Evolutionary conservation across 64 coral and sea anemone species (phyloP).

Genomic region (Astreopora myriophthalma): DNA sequence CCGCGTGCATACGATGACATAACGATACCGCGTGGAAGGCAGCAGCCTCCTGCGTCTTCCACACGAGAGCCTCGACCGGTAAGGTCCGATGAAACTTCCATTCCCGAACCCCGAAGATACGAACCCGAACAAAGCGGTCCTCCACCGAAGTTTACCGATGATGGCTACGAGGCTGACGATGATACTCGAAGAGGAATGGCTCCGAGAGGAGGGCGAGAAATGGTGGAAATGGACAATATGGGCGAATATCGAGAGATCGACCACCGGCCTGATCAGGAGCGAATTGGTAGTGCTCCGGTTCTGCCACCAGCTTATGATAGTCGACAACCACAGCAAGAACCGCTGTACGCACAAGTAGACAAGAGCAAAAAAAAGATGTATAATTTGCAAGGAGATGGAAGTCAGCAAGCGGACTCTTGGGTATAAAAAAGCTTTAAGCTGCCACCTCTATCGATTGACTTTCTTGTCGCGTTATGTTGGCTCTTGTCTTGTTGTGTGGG

Average conservation of each 20-base stretch:
- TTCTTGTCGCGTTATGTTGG: neutral
- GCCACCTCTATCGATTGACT: neutral
- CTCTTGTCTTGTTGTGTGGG: neutral
- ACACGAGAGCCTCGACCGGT: conserved; percentile 53
- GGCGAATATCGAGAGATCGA: conserved; percentile 69
- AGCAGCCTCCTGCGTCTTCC: neutral
- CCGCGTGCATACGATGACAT: conserved; percentile 91
- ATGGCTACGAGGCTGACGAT: conserved; percentile 81
- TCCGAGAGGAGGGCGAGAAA: conserved; percentile 31
- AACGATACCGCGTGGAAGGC: conserved; percentile 71
- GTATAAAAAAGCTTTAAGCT: neutral
- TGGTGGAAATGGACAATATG: conserved; percentile 78
- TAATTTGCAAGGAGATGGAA: conserved; percentile 49
- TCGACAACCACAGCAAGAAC: conserved; percentile 43
- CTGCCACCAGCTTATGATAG: conserved; percentile 71
- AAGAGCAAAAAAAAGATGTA: conserved; percentile 88
- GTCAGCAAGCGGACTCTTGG: neutral
- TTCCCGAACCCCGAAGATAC: conserved; percentile 65
- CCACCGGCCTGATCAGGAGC: neutral
- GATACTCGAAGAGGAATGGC: conserved; percentile 30
- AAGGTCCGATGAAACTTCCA: conserved; percentile 65
- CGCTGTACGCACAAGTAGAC: conserved; percentile 74
- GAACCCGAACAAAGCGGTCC: neutral
- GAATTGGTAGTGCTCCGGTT: neutral
- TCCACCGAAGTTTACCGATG: conserved; percentile 57